phyloP scores from a whole-genome alignment of 2,113 vertebrate species.

The Equus quagga region DNA sequence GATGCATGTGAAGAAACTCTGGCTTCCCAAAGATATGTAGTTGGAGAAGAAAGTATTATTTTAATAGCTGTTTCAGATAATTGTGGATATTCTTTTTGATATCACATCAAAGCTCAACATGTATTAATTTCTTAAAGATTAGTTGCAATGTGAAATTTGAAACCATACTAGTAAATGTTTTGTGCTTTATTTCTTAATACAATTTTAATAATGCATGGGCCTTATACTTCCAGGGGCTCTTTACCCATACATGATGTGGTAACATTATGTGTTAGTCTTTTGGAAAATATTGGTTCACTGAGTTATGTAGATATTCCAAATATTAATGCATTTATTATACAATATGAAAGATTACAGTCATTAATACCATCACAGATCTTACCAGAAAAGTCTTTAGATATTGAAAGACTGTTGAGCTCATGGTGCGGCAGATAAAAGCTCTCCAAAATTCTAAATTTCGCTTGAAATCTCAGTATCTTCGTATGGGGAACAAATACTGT shows the following conservation, averaged over 20 bases:
- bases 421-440: not conserved
- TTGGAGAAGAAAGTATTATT: not conserved
- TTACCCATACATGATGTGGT: not conserved
- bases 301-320: not conserved
- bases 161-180: not conserved
- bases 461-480: constrained; percentile 3
- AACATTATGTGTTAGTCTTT: not conserved
- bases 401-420: not conserved
- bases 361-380: not conserved
- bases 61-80: not conserved
- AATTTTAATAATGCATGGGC: not conserved
- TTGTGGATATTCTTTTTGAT: not conserved
- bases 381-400: not conserved
- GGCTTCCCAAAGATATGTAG: not conserved
- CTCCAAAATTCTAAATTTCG: constrained; percentile 20
- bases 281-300: not conserved
- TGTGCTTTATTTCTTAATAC: not conserved
- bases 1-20: not conserved
- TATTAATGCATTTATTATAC: not conserved
- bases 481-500: not conserved
- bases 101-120: not conserved
- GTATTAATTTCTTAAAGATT: not conserved
- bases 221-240: not conserved
- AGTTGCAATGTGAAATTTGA: not conserved
- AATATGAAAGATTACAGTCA: not conserved